Base-by-base conservation (phyloP, 2,113 vertebrate genomes). In the Puntigrus tetrazona region DNA sequence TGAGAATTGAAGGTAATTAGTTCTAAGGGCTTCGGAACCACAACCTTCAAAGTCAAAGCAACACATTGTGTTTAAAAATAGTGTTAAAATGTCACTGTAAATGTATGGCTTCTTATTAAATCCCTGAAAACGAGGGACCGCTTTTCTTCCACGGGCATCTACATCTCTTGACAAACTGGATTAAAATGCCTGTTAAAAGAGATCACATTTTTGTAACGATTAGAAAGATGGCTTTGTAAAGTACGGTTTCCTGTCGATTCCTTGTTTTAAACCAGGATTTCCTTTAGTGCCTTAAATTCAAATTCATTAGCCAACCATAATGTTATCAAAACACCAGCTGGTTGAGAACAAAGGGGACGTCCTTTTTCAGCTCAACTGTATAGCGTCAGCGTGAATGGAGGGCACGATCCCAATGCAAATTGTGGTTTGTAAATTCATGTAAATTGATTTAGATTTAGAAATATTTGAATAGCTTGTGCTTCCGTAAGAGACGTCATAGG, bases 381-480 rank as follows among this genome's bases (percentile, higher is more conserved):
- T 67, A 57, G 61, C 75, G 75, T 78, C 22, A 18, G 75, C 61
- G 41, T 83, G 82, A 45, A 43, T 79, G 14, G 27, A n/a, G 47
- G 69, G 72, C 70, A 36, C 55, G 25, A 63, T 75, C 65, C 41
- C 74, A 81, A 85, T 87, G 79, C 81, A 86, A 86, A 88, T 81
- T 73, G 81, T 9, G 83, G 69, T 43, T 81, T 72, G 84, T 34
- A 72, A 82, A 43, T 77, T 10, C 52, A 80, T 74, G 78, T 27
- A 45, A 70, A 38, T 74, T 47, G 50, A 76, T 86, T 84, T 84
- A 86, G 77, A 83, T 84, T 52, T 14, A 1, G 8, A 77, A 65
- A 22, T 77, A 88, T 86, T 88, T 88, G 81, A 82, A 84, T 86
- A 55, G n/a, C n/a, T 69, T 65, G 83, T 34, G 79, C 61, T 88